Evolutionary conservation across 2,113 vertebrate species (phyloP).

Genomic region (Neopipo cinnamomea): DNA sequence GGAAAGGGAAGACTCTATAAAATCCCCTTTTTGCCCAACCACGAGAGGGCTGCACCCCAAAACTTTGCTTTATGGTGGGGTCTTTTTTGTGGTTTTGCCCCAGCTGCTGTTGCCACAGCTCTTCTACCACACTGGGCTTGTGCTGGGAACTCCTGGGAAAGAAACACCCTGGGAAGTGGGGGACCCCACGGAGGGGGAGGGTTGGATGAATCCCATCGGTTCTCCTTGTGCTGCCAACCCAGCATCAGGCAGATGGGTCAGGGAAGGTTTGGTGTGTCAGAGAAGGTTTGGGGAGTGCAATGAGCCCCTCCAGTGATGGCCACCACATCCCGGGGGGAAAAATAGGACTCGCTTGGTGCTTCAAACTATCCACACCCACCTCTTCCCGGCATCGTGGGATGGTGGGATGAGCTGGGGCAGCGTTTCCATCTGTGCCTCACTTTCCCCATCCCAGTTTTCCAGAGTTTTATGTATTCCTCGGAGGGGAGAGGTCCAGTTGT

Average conservation of each 20-base stretch:
- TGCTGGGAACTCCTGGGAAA: not conserved
- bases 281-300: not conserved
- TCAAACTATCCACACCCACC: rapidly evolving
- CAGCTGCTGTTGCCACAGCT: not conserved
- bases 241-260: rapidly evolving
- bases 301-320: not conserved
- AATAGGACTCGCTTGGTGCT: not conserved
- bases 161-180: not conserved
- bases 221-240: not conserved
- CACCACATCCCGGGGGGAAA: not conserved
- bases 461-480: not conserved
- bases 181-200: no score
- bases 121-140: rapidly evolving
- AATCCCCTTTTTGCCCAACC: not conserved
- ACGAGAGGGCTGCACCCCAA: not conserved
- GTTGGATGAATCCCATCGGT: not conserved
- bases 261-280: no score
- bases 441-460: not conserved
- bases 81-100: not conserved
- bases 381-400: not conserved
- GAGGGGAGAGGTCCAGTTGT: not conserved
- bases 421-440: not conserved
- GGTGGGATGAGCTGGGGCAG: not conserved
- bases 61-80: not conserved
- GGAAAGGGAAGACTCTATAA: not conserved